These are phyloP conservation scores for Luperina testacea DNA, from an alignment of 2,888 invertebrate species.

Conservation along the genomic window DNA sequence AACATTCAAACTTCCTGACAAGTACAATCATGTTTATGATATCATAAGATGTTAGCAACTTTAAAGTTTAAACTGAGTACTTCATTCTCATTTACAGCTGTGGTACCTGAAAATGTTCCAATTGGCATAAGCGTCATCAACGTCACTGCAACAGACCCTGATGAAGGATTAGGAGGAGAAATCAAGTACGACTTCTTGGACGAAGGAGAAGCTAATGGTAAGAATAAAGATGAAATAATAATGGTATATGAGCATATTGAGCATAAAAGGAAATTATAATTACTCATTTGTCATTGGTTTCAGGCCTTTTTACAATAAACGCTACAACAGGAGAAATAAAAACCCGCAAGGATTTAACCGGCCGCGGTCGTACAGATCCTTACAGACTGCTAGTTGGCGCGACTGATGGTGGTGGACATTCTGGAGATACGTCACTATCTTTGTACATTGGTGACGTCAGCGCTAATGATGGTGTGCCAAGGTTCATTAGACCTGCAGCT, in stretches of 20 bases:
- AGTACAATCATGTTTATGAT: background rate
- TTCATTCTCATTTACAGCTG: conserved; percentile 84
- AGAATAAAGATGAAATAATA: conserved; percentile 37
- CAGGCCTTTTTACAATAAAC: conserved; percentile 93
- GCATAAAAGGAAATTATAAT: background rate
- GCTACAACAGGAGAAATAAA: conserved; percentile 92
- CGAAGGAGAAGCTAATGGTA: conserved; percentile 93
- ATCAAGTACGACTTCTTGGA: conserved; percentile 93
- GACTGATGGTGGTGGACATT: conserved; percentile 92
- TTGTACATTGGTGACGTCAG: conserved; percentile 95
- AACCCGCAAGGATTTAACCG: conserved; percentile 92
- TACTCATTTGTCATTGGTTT: conserved; percentile 28
- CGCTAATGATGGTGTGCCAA: conserved; percentile 94
- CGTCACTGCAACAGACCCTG: conserved; percentile 93
- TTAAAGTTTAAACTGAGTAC: background rate
- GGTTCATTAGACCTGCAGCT: conserved; percentile 92
- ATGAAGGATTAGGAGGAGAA: conserved; percentile 93
- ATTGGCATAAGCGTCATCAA: conserved; percentile 92
- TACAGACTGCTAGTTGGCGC: conserved; percentile 93
- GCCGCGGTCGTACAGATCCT: conserved; percentile 93
- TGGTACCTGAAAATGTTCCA: conserved; percentile 94
- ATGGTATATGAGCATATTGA: too few species aligned
- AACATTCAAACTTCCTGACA: background rate
- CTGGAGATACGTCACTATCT: conserved; percentile 91
- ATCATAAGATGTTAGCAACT: background rate